Base-by-base conservation (phyloP, 2,888 invertebrate genomes). In the Drosophila cognata region DNA sequence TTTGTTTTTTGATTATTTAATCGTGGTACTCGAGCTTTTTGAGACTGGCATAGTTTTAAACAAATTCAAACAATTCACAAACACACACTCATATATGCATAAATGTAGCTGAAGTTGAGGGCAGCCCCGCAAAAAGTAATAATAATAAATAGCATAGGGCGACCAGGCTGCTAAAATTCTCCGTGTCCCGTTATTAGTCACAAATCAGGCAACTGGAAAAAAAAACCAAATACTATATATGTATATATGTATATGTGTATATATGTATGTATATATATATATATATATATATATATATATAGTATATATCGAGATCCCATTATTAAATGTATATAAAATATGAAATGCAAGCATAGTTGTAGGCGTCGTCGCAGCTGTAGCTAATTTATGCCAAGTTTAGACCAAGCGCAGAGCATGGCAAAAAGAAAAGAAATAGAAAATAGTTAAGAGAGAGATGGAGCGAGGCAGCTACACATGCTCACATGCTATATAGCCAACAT, bases 31-130 rank as follows among this genome's bases (percentile, higher is more conserved):
- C 93, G 93, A 93, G 93, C 93, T 93, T 93, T 93, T 93, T 93
- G 93, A 93, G 93, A 93, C 93, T 93, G 93, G 93, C 93, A 89
- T 93, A 92, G 92, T 91, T 92, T 92, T 92, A 92, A 92, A 91
- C 89, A 66, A 61, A 74, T 68, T 61, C 52, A 56, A 62, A 50
- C 36, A 63, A 63, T 35, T 59, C 48, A 67, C 25, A 69, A n/a
- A 71, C 55, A 43, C 31, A 65, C 52, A 64, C 18, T 67, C 70
- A 28, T 28, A 35, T 18, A 25, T n/a, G 55, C 43, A 56, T 21
- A 68, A 48, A 52, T 48, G 25, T 38, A 56, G 50, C 21, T 52
- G 28, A 43, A 55, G 28, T 50, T 55, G 36, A 55, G 41, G 6
- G 46, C 43, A 48, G 29, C 28, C 50, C 50, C 16, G 16, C 31